phyloP scores from a whole-genome alignment of 2,797 vertebrate genomes.

The Spinus olivaceus region DNA sequence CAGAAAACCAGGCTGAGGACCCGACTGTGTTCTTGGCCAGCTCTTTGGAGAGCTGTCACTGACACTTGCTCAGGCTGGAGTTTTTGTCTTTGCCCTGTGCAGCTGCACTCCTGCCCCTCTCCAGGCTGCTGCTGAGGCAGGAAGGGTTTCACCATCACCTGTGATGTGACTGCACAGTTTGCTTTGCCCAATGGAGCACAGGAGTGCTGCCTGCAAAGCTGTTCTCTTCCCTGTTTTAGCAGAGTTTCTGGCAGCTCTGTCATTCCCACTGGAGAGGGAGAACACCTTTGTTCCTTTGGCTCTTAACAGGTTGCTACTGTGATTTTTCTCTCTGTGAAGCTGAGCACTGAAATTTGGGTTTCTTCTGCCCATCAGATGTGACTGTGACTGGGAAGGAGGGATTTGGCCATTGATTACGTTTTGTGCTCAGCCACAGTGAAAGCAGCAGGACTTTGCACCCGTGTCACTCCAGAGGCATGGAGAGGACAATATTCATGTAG shows the following conservation, averaged over 20 bases:
- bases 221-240: accelerated
- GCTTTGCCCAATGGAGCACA: not conserved
- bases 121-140: not conserved
- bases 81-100: not conserved
- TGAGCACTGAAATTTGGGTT: not conserved
- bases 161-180: accelerated
- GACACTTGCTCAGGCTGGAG: not conserved
- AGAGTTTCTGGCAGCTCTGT: not conserved
- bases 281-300: not conserved
- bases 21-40: not conserved
- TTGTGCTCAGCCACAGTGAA: not conserved
- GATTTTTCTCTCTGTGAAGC: not conserved
- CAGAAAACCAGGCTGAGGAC: not conserved
- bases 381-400: not conserved
- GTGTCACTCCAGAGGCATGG: not conserved
- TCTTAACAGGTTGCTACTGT: not conserved
- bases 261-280: not conserved
- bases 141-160: slow-evolving; percentile 21
- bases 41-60: not conserved
- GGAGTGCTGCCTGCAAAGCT: not conserved
- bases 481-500: not conserved
- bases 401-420: not conserved
- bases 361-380: not conserved
- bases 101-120: not conserved
- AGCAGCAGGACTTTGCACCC: not conserved